Evolutionary conservation across 2,797 vertebrate genomes (phyloP), one percentile per base, ranked within the genome.

Genomic region (Erethizon dorsatum): DNA sequence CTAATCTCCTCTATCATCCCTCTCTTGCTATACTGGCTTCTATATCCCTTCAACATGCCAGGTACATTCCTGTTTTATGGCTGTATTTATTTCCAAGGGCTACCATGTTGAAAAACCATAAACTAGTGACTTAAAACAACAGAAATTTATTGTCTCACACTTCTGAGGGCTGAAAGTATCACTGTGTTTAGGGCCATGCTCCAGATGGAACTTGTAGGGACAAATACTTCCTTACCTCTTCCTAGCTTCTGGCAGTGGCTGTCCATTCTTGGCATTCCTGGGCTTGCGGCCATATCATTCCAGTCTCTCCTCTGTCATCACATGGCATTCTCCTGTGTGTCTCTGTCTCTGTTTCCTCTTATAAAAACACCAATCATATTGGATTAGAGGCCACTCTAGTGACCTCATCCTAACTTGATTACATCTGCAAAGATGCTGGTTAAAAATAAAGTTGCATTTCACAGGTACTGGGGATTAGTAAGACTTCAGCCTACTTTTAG

Each of bases 381-480:
- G 75, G 28, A 71, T 89, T 63, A 33, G 13, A 15, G 4, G 15
- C 57, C 13, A 37, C 14, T 6, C 17, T 78, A 63, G 50, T n/a
- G 54, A 83, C 80, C 41, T 69, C 67, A 54, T 83, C 69, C 79
- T 84, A 75, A 92, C 61, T 69, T 87, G 28, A 89, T 71, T 63
- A 28, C 47, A 80, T 91, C n/a, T 87, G 31, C 26, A 87, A 83
- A 92, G 41, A 79, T 15, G 24, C 67, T 94, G 4, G 79, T 87
- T 94, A 63, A 84, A 79, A 90, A 69, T 47, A 54, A 95, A 37
- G 31, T 50, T 33, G 77, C 24, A 63, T 73, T 89, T 91, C 54
- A 79, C 31, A 87, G 41, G 13, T 80, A 83, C 37, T 61, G 69
- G 31, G 41, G 33, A 65, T 47, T 83, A 54, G 31, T 65, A 67